A percentile compares a stretch with the other conserved stretches of the same genome.
These are phyloP conservation scores for Acipenser ruthenus DNA, from an alignment of 2,797 vertebrate species.

Conservation along the genomic window DNA sequence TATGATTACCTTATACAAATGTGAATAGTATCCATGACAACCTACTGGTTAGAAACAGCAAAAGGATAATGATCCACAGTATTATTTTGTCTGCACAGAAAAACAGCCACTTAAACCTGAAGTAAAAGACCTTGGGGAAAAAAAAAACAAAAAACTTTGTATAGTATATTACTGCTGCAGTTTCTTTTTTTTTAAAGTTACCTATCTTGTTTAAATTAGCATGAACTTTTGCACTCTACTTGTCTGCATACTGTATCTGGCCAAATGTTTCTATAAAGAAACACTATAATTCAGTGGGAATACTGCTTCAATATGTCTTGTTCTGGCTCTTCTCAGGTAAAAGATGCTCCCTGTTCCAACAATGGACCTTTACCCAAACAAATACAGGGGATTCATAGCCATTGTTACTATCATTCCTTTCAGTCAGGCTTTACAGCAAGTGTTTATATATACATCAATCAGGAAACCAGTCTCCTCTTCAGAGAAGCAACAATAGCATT, in stretches of 20 bases:
- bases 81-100: too few species aligned
- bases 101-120: too few species aligned
- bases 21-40: too few species aligned
- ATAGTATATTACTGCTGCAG: too few species aligned
- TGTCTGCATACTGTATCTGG: background rate
- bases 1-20: too few species aligned
- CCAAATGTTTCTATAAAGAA: background rate
- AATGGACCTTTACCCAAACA: constrained; percentile 4
- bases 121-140: background rate
- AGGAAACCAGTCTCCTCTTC: constrained; percentile 31
- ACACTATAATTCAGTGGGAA: background rate
- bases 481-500: constrained; percentile 26
- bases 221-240: background rate
- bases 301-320: background rate
- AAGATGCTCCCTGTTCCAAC: background rate
- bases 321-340: background rate
- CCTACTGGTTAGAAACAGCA: too few species aligned
- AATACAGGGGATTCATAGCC: background rate
- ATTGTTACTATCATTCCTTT: constrained; percentile 1
- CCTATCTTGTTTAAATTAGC: too few species aligned
- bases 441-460: constrained; percentile 36
- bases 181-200: too few species aligned
- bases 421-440: constrained; percentile 8
- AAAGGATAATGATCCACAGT: too few species aligned
- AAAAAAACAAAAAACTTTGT: background rate